Evolutionary conservation across 2,113 vertebrate species (phyloP), one percentile per base, ranked within the genome.

Genomic region (Thinocorus orbignyianus): DNA sequence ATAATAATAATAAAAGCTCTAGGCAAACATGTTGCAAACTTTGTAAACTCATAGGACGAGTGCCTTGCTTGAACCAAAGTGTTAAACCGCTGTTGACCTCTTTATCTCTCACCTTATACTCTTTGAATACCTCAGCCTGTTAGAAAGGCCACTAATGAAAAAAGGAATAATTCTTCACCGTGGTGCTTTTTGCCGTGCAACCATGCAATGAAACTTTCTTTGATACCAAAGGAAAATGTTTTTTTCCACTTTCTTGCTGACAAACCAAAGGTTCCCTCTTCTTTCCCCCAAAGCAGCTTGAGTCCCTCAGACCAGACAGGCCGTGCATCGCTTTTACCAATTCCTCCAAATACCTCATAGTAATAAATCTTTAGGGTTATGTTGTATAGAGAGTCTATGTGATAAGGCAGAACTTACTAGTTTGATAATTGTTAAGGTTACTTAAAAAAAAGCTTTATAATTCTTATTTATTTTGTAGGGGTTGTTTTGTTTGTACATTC

Each of bases 41-140:
- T 98, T 99, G 98, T 99, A 98, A 99, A 99, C 99, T 99, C 99
- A 98, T 98, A 99, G 99, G 99, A 99, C 94, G 99, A 99, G 99
- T 99, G 99, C 99, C 99, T 99, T 99, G 99, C 99, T 99, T 99
- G 98, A 99, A 99, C 99, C 99, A 99, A 99, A 99, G 99, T 99
- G 99, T 99, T 99, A 99, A 99, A 99, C 99, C 99, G 98, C 99
- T 98, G 98, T 99, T 99, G 98, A 99, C 99, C 99, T 99, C 99
- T 98, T 97, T 96, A 96, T 97, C 96, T 98, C 97, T 99, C 98
- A 99, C 98, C 98, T 98, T 99, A 98, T 99, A 98, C 98, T 99
- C 98, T 99, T 98, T 98, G 99, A 99, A 99, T 99, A 99, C 99
- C 99, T 99, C 99, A 99, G 99, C 99, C 99, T 99, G 98, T 98